A percentile compares a stretch with the other conserved stretches of the same genome.
Conservation (phyloP, 1,140 invertebrate genomes). For the Conus ventricosus region DNA sequence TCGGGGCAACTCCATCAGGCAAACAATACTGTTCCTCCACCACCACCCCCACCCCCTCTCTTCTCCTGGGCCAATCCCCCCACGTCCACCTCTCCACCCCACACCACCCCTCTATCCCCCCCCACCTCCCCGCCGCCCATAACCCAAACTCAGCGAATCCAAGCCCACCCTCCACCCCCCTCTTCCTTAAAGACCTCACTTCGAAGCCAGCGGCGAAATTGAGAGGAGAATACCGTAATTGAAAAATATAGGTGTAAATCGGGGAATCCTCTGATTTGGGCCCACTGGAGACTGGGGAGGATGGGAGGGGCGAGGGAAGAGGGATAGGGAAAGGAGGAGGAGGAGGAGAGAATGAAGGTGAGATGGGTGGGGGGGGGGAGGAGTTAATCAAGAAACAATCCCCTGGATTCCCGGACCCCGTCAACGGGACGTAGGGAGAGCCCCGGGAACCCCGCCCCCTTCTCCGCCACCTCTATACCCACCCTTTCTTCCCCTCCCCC, state of each 20-base stretch:
- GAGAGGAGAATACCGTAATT: constrained; percentile 29
- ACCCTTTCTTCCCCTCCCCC: neutral
- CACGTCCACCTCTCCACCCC: neutral
- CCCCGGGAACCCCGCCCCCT: neutral
- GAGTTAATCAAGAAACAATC: constrained; percentile 34
- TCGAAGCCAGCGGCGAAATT: constrained; percentile 26
- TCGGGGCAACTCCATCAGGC: neutral
- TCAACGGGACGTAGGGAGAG: neutral
- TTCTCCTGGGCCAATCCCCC: neutral
- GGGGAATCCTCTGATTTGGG: neutral
- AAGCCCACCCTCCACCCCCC: neutral
- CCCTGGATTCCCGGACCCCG: neutral
- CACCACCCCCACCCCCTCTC: neutral
- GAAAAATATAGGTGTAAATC: constrained; percentile 43
- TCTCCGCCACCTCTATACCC: neutral
- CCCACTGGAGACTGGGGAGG: neutral
- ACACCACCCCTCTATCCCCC: neutral
- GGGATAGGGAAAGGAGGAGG: neutral
- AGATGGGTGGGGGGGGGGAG: neutral
- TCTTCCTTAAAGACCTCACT: constrained; percentile 33
- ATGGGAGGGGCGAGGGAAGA: neutral
- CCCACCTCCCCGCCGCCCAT: neutral
- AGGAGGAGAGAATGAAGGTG: neutral
- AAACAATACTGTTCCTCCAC: neutral
- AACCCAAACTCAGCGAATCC: neutral